A percentile compares a stretch with the other conserved stretches of the same genome.
phyloP scores from a whole-genome alignment of 2,797 vertebrate genomes.

The Tenualosa ilisha region DNA sequence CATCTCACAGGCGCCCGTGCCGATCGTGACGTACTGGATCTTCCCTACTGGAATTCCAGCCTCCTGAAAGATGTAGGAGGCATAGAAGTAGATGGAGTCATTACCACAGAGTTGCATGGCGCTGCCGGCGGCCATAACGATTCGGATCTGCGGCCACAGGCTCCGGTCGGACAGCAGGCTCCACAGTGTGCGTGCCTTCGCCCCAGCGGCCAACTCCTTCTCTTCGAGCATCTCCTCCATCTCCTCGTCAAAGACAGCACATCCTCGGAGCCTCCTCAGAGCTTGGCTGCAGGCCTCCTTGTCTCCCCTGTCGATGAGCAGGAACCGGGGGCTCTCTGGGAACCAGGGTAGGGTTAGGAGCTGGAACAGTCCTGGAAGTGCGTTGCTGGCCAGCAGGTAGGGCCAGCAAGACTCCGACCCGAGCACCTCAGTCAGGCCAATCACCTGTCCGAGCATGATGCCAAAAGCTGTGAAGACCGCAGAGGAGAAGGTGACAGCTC shows the following conservation, averaged over 20 bases:
- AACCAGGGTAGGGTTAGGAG: constrained; percentile 82
- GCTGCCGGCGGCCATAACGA: constrained; percentile 77
- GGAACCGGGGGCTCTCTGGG: constrained; percentile 88
- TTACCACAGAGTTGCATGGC: constrained; percentile 91
- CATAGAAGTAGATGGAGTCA: constrained; percentile 87
- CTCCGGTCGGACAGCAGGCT: constrained; percentile 71
- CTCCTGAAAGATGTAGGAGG: constrained; percentile 81
- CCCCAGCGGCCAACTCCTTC: constrained; percentile 53
- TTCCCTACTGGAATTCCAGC: constrained; percentile 78
- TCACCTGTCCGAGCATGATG: constrained; percentile 83
- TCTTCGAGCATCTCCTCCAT: constrained; percentile 86
- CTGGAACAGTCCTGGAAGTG: constrained; percentile 81
- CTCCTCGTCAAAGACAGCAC: constrained; percentile 68
- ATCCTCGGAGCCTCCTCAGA: constrained; percentile 74
- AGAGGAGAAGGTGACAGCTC: constrained; percentile 82
- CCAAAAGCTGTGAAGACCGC: constrained; percentile 86
- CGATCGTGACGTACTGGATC: constrained; percentile 79
- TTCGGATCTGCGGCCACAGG: constrained; percentile 75
- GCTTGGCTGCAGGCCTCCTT: constrained; percentile 77
- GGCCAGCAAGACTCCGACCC: constrained; percentile 81
- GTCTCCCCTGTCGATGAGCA: constrained; percentile 86
- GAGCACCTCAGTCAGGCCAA: constrained; percentile 83
- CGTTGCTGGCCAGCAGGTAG: constrained; percentile 84
- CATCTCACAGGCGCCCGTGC: constrained; percentile 86
- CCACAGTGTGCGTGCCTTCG: constrained; percentile 65